A percentile compares a stretch with the other conserved stretches of the same genome.
phyloP scores from a whole-genome alignment of 2,113 vertebrate species.

The Pachycephala philippinensis region DNA sequence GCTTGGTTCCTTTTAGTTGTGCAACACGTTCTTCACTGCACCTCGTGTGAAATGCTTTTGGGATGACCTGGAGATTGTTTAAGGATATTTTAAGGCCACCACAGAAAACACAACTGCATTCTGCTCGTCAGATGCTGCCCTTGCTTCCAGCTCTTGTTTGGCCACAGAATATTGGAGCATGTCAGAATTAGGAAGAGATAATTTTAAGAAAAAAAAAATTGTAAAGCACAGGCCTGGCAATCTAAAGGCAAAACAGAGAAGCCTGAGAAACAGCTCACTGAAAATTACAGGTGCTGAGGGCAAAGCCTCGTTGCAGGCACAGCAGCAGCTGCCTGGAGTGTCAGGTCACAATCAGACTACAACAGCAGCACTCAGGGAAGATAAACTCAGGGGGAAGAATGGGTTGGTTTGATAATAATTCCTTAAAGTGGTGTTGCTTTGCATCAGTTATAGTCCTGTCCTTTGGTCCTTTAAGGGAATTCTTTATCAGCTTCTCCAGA shows the following conservation, averaged over 20 bases:
- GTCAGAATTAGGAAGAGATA: not conserved
- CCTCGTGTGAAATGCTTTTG: not conserved
- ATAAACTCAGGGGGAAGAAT: not conserved
- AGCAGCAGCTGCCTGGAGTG: not conserved
- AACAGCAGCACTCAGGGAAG: not conserved
- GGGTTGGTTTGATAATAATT: not conserved
- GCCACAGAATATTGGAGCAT: not conserved
- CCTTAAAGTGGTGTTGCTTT: not conserved
- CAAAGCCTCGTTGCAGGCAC: not conserved
- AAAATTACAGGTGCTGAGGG: not conserved
- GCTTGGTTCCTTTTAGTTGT: not conserved
- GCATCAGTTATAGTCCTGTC: not conserved
- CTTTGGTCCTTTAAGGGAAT: not conserved
- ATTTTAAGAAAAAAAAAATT: not conserved
- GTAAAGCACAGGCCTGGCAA: not conserved
- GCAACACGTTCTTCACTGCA: not conserved
- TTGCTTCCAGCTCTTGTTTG: not conserved
- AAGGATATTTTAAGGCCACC: not conserved
- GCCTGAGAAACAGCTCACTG: not conserved
- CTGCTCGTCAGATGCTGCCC: rapidly evolving
- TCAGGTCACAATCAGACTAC: not conserved
- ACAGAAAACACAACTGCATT: not conserved
- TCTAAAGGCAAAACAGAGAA: not conserved
- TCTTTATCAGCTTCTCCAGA: not conserved
- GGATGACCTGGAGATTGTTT: not conserved